Percentiles rank a stretch among this genome's conserved stretches.
phyloP scores from a whole-genome alignment of 2,797 vertebrate genomes.

The Alca torda region DNA sequence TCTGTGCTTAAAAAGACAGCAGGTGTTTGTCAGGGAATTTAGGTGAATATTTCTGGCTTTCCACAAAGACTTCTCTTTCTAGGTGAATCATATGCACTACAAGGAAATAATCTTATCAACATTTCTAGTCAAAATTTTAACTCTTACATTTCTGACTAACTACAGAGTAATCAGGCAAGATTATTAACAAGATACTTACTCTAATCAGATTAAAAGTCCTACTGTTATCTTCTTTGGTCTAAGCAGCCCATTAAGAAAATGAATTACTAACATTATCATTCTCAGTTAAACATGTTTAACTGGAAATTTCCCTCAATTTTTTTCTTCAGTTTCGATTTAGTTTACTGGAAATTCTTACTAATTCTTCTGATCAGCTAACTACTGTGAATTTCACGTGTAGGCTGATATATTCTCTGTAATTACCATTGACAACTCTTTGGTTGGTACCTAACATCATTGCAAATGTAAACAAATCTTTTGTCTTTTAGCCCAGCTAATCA shows the following conservation, averaged over 20 bases:
- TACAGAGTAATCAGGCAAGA: not conserved
- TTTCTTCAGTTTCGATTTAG: not conserved
- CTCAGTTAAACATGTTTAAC: not conserved
- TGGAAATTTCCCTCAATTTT: not conserved
- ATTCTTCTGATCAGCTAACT: not conserved
- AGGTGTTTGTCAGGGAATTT: not conserved
- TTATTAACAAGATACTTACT: constrained; percentile 13
- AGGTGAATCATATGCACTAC: not conserved
- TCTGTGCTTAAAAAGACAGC: not conserved
- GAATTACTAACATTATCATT: not conserved
- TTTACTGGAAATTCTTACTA: not conserved
- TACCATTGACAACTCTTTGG: not conserved
- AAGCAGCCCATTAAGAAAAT: constrained; percentile 46
- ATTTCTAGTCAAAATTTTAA: not conserved
- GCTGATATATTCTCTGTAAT: not conserved
- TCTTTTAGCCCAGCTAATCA: not conserved
- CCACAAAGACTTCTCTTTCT: not conserved
- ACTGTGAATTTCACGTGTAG: not conserved
- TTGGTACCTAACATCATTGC: not conserved
- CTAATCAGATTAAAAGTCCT: constrained; percentile 36
- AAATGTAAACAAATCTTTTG: not conserved
- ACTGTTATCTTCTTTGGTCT: constrained; percentile 33
- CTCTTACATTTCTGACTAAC: not conserved
- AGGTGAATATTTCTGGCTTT: not conserved
- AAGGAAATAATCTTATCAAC: not conserved